Evolutionary conservation across 2,888 invertebrate genomes (phyloP), one percentile per base, ranked within the genome.

Genomic region (Rhingia rostrata): DNA sequence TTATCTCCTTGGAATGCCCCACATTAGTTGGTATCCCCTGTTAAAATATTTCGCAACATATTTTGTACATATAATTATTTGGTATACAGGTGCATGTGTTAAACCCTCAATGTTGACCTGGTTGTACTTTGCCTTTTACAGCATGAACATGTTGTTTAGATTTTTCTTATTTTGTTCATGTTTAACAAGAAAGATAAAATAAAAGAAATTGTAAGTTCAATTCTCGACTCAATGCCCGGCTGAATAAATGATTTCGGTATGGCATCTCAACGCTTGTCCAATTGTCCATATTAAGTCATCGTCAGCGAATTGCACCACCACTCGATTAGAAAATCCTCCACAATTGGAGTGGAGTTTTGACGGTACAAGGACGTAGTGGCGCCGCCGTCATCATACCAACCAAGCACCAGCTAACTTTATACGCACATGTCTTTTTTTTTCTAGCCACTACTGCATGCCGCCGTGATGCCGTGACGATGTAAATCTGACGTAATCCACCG

Each of bases 291-390:
- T 84, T 79, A 69, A 84, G 84, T 53, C 64, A 64, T 80, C 70
- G 84, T 69, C 74, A 74, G 69, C 58, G 69, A 84, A 79, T 79
- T 74, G 84, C 84, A 75, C 80, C 84, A 84, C 74, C 54, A 51
- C 64, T 79, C 69, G 74, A 84, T 84, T 80, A 80, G 66, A 84
- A 84, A 84, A 84, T 84, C 84, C 84, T 84, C 80, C 80, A 80
- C 84, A 80, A 75, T 84, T 84, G 84, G 84, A 84, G 74, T 84
- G 80, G 58, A 80, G 84, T 74, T 80, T 79, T 74, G 74, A 84
- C 80, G 69, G 80, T 80, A 80, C 84, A 84, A 84, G 84, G 84
- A 84, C 84, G 66, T 70, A 84, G 60, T 80, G 84, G 84, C 84
- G 84, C 84, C 84, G 73, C 54, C 70, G 49, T 54, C 54, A 60